Base-by-base conservation (phyloP, 2,888 invertebrate genomes). In the Drosophila ustulata region DNA sequence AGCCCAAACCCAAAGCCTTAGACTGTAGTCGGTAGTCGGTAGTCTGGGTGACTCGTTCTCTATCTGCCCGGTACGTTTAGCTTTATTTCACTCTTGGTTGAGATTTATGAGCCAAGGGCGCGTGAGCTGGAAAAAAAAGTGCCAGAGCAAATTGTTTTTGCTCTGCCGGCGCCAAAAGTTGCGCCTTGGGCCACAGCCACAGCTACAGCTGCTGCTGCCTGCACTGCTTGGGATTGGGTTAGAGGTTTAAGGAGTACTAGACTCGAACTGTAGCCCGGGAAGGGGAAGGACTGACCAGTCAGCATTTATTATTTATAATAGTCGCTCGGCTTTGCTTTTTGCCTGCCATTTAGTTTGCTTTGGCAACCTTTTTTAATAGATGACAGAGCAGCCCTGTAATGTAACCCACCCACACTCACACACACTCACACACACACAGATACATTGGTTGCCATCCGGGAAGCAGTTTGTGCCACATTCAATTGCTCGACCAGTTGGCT, bases 301-400 rank as follows among this genome's bases (percentile, higher is more conserved):
- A 86, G 85, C 85, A 86, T 88, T 86, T 86, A 88, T 86, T 86
- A 86, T 86, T 88, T 88, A 86, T 86, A 86, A 88, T 86, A 86
- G 88, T 80, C 81, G 84, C 77, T 47, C 71, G 73, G 71, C 76
- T 72, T 71, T 78, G 74, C 84, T 77, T 86, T 83, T 80, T 82
- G 82, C 78, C 74, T 67, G 78, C 80, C 71, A 77, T 79, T 75
- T 75, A 72, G 71, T 72, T 78, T 78, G 75, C 75, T 71, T 66
- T 71, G 71, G 75, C 73, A 86, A 87, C 88, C 88, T 88, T 87
- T 87, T 80, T 84, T 83, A 83, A 83, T 83, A 83, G 83, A 82
- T 82, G 87, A 75, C 80, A 81, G 75, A 30, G 11, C 64, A 45
- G 43, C 66, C n/a, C 56, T 26, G 53, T 50, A 52, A 46, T 46